Evolutionary conservation across 2,888 invertebrate genomes (phyloP).

Genomic region (Drosophila pseudotalamancana): DNA sequence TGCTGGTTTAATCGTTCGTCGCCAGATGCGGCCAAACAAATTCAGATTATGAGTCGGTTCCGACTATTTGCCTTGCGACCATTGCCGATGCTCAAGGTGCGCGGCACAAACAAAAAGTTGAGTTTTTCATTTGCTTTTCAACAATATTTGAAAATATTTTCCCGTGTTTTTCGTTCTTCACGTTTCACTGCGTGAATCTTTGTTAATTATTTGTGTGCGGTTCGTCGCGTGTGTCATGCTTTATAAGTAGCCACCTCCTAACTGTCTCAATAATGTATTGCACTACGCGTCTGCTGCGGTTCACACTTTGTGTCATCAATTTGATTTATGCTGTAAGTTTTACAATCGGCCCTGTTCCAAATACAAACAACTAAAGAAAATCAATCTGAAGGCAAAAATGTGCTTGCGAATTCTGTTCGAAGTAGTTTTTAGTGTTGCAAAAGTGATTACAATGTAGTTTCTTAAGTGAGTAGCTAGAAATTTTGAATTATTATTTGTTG

Average conservation of each 20-base stretch:
- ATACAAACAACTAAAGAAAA: background rate
- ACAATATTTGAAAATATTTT: background rate
- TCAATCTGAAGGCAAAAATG: background rate
- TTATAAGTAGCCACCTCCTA: conserved; percentile 12
- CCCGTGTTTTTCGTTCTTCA: conserved; percentile 10
- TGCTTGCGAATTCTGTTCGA: background rate
- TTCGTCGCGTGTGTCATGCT: conserved; percentile 32
- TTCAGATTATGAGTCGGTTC: conserved; percentile 65
- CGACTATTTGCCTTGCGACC: conserved; percentile 57
- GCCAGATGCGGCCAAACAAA: conserved; percentile 61
- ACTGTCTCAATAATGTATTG: conserved; percentile 61
- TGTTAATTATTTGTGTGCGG: conserved; percentile 25
- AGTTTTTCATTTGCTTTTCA: background rate
- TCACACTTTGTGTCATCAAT: conserved; percentile 67
- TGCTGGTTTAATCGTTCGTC: conserved; percentile 59
- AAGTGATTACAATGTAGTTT: too few relatives aligned
- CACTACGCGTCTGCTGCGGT: conserved; percentile 62
- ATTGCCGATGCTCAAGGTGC: conserved; percentile 70
- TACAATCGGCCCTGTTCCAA: background rate
- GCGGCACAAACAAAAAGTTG: conserved; percentile 18
- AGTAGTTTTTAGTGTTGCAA: too few relatives aligned
- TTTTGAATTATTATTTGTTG: too few relatives aligned
- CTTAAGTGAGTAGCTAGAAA: too few relatives aligned
- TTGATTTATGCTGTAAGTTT: conserved; percentile 70
- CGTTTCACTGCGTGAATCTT: conserved; percentile 8